These are phyloP conservation scores for Megatriorchis doriae DNA, from an alignment of 2,113 vertebrate genomes.

Conservation along the genomic window DNA sequence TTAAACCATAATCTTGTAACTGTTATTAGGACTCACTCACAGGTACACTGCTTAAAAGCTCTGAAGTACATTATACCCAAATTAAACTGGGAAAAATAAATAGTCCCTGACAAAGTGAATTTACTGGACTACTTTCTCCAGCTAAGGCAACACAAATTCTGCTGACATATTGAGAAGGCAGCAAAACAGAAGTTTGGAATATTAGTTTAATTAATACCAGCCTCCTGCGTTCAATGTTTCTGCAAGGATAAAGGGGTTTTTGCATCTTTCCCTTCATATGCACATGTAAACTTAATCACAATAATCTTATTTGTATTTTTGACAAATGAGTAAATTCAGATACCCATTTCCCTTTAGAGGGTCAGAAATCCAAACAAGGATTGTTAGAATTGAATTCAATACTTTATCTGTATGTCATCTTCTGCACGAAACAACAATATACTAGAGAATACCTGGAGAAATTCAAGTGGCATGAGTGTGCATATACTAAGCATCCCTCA, in stretches of 20 bases:
- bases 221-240: background rate
- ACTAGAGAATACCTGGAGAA: background rate
- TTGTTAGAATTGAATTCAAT: background rate
- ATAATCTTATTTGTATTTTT: background rate
- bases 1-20: background rate
- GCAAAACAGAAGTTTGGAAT: background rate
- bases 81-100: background rate
- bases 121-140: background rate
- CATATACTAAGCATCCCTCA: background rate
- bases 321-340: background rate
- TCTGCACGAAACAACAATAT: background rate
- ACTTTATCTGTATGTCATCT: background rate
- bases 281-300: accelerated
- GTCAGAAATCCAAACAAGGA: background rate
- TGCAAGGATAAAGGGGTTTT: background rate
- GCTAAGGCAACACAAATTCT: background rate
- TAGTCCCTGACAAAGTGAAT: background rate
- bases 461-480: background rate
- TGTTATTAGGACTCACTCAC: background rate
- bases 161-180: background rate
- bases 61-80: background rate
- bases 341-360: background rate
- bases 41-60: background rate
- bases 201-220: background rate
- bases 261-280: background rate